These are phyloP conservation scores for Tachina grossa DNA, from an alignment of 2,888 invertebrate species.

Conservation along the genomic window DNA sequence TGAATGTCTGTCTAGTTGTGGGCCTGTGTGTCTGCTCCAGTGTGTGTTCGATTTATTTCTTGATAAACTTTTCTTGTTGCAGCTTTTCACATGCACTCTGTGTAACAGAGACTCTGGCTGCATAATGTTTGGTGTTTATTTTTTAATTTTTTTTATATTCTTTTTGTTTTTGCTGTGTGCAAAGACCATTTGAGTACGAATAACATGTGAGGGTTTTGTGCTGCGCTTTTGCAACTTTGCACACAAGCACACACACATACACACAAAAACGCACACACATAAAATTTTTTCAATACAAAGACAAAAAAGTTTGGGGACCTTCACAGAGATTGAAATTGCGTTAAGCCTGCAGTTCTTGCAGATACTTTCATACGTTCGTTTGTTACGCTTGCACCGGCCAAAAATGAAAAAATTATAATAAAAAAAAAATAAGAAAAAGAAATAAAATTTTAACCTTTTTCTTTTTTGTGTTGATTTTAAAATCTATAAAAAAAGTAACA, in stretches of 20 bases:
- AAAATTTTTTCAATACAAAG: conserved; percentile 15
- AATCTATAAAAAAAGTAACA: conserved; percentile 47
- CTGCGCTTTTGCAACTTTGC: conserved; percentile 68
- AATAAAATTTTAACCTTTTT: conserved; percentile 65
- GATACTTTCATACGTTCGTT: conserved; percentile 82
- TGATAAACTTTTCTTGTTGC: conserved; percentile 27
- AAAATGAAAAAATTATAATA: conserved; percentile 59
- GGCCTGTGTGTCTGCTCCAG: conserved; percentile 39
- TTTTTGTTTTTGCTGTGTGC: conserved; percentile 42
- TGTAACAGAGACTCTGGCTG: conserved; percentile 39
- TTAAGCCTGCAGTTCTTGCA: conserved; percentile 83
- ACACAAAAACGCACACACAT: conserved; percentile 53
- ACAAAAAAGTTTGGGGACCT: conserved; percentile 76
- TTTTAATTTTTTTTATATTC: not conserved
- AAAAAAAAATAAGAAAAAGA: conserved; percentile 35
- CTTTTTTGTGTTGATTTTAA: conserved; percentile 62
- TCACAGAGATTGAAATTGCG: conserved; percentile 82
- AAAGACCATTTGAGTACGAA: conserved; percentile 55
- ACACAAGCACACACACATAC: conserved; percentile 53
- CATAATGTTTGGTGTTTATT: conserved; percentile 43
- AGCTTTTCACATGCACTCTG: conserved; percentile 60
- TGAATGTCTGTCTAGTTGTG: conserved; percentile 5
- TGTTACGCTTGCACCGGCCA: conserved; percentile 78
- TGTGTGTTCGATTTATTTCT: not conserved
- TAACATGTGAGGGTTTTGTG: conserved; percentile 64